Conservation (phyloP, 2,113 vertebrate species). For the Colius striatus region DNA sequence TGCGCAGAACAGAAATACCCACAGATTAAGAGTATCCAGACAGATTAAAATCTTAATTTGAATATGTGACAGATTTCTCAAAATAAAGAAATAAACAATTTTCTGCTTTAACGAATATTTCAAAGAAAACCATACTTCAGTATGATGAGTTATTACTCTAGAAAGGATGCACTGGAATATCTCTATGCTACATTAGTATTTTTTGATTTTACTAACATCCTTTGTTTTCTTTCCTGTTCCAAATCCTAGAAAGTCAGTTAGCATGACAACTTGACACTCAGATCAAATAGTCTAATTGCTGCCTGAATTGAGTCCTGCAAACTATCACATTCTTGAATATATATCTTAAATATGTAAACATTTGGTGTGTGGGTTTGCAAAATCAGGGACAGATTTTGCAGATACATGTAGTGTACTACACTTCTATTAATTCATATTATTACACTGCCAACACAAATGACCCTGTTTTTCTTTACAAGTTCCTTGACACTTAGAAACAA, state of each 20-base stretch:
- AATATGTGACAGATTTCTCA: neutral
- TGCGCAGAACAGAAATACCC: neutral
- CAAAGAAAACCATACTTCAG: neutral
- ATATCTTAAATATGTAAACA: neutral
- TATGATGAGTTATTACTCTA: neutral
- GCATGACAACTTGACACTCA: neutral
- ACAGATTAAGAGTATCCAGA: neutral
- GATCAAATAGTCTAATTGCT: neutral
- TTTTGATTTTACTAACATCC: neutral
- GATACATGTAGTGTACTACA: neutral
- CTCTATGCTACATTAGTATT: neutral
- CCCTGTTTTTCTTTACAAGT: neutral
- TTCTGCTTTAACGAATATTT: neutral
- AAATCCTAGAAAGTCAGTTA: neutral
- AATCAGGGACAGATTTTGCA: neutral
- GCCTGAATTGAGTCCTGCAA: neutral
- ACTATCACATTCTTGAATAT: neutral
- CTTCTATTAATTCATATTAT: neutral
- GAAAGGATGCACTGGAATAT: neutral
- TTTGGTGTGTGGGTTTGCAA: neutral
- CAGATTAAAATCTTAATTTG: neutral
- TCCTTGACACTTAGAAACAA: neutral
- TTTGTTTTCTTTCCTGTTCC: neutral
- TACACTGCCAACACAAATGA: neutral
- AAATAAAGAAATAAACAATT: neutral